Conservation (phyloP, 1,140 invertebrate genomes). For the Drosophila ironensis region DNA sequence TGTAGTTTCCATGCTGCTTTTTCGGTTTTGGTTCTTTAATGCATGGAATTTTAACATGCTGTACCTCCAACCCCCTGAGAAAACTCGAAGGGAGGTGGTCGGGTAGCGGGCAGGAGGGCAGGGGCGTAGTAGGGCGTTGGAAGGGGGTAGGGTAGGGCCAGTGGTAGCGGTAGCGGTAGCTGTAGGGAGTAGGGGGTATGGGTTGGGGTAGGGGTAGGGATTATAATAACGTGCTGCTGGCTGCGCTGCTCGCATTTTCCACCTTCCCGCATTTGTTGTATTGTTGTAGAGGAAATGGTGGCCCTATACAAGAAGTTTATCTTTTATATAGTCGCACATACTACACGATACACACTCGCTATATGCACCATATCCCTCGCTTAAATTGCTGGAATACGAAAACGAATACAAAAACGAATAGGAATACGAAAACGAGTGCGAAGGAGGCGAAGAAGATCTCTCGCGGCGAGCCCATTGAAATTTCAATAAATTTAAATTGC, state of each 20-base stretch:
- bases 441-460: background rate
- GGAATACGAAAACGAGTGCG: no score
- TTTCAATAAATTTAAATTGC: conserved; percentile 79
- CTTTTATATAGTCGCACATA: conserved; percentile 13
- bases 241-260: conserved; percentile 66
- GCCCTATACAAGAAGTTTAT: conserved; percentile 40
- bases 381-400: conserved; percentile 18
- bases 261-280: conserved; percentile 47
- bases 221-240: conserved; percentile 70
- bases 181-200: background rate
- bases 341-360: background rate
- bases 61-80: conserved; percentile 32
- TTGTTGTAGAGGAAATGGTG: conserved; percentile 52
- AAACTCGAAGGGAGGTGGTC: no score
- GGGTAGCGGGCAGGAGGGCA: conserved; percentile 31
- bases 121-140: no score
- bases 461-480: conserved; percentile 42
- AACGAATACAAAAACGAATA: no score
- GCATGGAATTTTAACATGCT: conserved; percentile 75
- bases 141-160: no score
- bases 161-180: no score
- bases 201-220: conserved; percentile 42
- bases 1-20: conserved; percentile 71
- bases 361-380: conserved; percentile 8
- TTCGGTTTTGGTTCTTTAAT: conserved; percentile 47